These are phyloP conservation scores for Hyles lineata DNA, from an alignment of 2,888 invertebrate species.

Conservation along the genomic window DNA sequence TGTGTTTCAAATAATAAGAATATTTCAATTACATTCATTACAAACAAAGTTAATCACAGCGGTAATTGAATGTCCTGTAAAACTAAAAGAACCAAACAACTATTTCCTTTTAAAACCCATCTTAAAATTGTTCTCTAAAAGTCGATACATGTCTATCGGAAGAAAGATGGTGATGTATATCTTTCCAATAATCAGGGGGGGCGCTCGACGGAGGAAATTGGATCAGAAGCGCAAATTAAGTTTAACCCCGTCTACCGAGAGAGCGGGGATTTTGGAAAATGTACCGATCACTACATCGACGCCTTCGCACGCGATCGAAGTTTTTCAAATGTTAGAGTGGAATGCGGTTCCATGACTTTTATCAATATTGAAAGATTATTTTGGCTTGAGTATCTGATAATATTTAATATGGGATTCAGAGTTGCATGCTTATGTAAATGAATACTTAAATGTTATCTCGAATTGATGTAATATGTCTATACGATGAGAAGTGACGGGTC, in stretches of 20 bases:
- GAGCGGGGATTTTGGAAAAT: constrained; percentile 51
- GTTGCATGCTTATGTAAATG: no score
- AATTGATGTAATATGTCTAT: no score
- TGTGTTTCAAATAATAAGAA: no score
- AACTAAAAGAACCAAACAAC: neutral
- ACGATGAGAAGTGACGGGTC: no score
- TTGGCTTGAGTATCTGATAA: no score
- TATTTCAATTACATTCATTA: no score
- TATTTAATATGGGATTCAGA: no score
- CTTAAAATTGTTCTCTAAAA: neutral
- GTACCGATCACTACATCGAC: constrained; percentile 36
- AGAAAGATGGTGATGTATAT: constrained; percentile 58
- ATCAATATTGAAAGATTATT: neutral
- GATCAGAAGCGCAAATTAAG: constrained; percentile 69
- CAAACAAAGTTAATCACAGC: no score
- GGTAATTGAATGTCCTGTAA: no score
- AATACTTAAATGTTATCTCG: no score
- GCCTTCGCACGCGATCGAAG: constrained; percentile 32
- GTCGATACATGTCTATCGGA: constrained; percentile 36
- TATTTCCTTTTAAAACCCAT: neutral
- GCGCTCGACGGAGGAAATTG: constrained; percentile 61
- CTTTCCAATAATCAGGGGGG: constrained; percentile 64
- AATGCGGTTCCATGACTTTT: neutral
- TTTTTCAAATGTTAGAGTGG: neutral
- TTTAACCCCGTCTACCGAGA: constrained; percentile 49